Evolutionary conservation across 2,797 vertebrate species (phyloP), one percentile per base, ranked within the genome.

Genomic region (Bradypodion pumilum): DNA sequence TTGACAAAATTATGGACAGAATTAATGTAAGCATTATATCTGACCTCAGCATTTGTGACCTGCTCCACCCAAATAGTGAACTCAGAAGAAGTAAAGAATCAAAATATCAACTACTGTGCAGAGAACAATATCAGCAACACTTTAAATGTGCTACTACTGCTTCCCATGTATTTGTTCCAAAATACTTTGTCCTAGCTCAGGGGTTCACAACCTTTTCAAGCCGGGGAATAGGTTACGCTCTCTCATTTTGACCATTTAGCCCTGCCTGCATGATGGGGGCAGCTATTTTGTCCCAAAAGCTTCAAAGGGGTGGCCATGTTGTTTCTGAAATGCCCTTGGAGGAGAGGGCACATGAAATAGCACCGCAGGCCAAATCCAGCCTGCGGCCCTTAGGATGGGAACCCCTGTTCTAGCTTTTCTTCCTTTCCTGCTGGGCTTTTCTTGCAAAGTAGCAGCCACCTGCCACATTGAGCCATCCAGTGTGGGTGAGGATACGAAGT

Each of bases 11-110:
- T 49, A 65, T 59, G 40, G 27, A 19, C 56, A 89, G 76, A 89
- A 86, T 82, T 83, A 87, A 90, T 56, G 49, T 44, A 2, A 66
- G 32, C 74, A 88, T 56, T 89, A 52, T 6, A 9, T 80, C 46
- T 70, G 78, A 84, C 76, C 80, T 81, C 25, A 21, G 78, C 1
- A 63, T 70, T 13, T 68, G 19, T 23, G 35, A 65, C 32, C 77
- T 21, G 0, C 5, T 56, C 8, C 40, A 68, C 42, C 2, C 82
- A 69, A 86, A 76, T 7, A 65, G 3, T 80, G 77, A 72, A 5
- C 0, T 40, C 62, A 76, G 63, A 87, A 66, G 56, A 44, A 80
- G 19, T 63, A 74, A 32, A 23, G 0, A 59, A 44, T 13, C 2
- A 81, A 56, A 63, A 76, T 35, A 15, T 81, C 35, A 60, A 70